Evolutionary conservation across 2,797 vertebrate genomes (phyloP), one percentile per base, ranked within the genome.

Genomic region (Pseudopleuronectes americanus): DNA sequence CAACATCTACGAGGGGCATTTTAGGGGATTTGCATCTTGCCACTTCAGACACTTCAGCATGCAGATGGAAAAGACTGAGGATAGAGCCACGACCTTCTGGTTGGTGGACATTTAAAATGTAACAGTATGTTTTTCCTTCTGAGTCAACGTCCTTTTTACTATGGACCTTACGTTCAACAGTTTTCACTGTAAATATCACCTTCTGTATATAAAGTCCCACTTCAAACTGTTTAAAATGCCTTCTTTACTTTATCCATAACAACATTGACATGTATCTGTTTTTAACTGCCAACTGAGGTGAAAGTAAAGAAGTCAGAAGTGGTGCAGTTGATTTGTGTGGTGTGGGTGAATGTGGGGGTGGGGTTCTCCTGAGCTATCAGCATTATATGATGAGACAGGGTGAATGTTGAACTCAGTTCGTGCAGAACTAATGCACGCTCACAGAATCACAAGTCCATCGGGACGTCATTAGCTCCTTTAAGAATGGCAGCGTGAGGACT

Each of bases 391-490:
- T 38, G 36, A 73, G 59, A 72, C 67, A 74, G 53, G 51, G 14
- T 86, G 64, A 82, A 76, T 66, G 74, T 71, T 64, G 71, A 70
- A 68, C 76, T 85, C 68, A 76, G 70, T 65, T 79, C 57, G 60
- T 48, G 76, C 76, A 71, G 73, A 83, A 70, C 74, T 71, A 81
- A 74, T 60, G 8, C 58, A 19, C 9, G 53, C 68, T 80, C 68
- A 71, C 69, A 84, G 38, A 81, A 71, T 74, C 71, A 74, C 26
- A 19, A 63, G 66, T 73, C 74, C 80, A 68, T 65, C 10, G 64
- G 89, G 84, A 84, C 76, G 56, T 87, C 77, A 81, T 90, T 88
- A 89, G 70, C 19, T 71, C 77, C 62, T 83, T 60, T 51, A 51
- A 77, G 83, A 84, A 74, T 64, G 70, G 70, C 77, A 79, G 78